These are phyloP conservation scores for Lates calcarifer DNA, from an alignment of 2,113 vertebrate genomes.

Conservation along the genomic window DNA sequence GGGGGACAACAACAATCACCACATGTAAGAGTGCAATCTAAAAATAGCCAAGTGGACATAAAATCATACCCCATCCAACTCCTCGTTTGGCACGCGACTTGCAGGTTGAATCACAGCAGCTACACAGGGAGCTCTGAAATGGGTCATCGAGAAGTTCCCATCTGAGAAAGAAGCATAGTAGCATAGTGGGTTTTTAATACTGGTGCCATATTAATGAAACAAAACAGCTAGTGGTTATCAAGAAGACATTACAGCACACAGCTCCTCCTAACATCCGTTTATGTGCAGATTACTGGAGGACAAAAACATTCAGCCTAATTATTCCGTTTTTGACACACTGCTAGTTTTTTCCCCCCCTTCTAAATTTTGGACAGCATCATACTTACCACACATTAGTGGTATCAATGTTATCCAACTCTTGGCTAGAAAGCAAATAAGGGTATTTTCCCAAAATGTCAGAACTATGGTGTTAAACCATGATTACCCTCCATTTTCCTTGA, in stretches of 20 bases:
- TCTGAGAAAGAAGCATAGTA: constrained; percentile 46
- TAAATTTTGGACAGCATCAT: too few species aligned
- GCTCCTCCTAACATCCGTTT: background rate
- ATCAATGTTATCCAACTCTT: too few species aligned
- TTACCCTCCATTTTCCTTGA: constrained; percentile 73
- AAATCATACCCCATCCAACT: constrained; percentile 44
- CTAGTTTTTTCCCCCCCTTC: too few species aligned
- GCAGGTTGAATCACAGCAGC: constrained; percentile 79
- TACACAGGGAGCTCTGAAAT: constrained; percentile 71
- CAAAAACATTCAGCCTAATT: too few species aligned
- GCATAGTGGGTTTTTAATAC: background rate
- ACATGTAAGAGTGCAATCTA: background rate
- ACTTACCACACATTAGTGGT: too few species aligned
- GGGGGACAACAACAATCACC: too few species aligned
- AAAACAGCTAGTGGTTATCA: background rate
- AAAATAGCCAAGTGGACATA: background rate
- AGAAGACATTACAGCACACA: background rate
- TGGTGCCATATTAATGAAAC: background rate
- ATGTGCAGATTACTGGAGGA: too few species aligned
- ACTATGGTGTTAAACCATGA: background rate
- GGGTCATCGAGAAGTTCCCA: constrained; percentile 83
- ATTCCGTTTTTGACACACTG: too few species aligned
- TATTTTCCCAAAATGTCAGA: background rate
- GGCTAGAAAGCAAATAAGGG: too few species aligned
- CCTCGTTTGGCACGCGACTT: constrained; percentile 46